Conservation (phyloP, 2,888 invertebrate species). For the Arenicola marina region DNA sequence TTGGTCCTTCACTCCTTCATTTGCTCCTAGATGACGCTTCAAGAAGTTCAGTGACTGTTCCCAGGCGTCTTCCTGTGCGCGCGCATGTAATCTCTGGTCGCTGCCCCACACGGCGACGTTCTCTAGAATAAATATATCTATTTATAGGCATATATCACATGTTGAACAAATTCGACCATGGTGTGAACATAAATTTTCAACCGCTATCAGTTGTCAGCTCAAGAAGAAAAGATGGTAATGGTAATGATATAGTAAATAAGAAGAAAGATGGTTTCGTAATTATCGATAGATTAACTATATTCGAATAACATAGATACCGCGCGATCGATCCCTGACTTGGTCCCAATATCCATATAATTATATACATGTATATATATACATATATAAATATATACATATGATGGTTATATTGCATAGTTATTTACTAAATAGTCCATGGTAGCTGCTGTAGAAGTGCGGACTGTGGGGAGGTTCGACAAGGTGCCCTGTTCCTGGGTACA, state of each 20-base stretch:
- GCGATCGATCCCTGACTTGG: too few species aligned
- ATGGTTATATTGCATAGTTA: not conserved
- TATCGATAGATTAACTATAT: too few species aligned
- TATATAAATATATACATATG: not conserved
- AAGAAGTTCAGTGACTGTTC: not conserved
- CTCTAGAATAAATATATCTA: too few species aligned
- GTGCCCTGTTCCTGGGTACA: not conserved
- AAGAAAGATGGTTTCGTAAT: too few species aligned
- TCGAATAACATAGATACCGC: too few species aligned
- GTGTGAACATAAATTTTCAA: not conserved
- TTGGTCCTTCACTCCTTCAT: too few species aligned
- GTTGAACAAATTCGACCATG: not conserved
- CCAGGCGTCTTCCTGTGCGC: not conserved
- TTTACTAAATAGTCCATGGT: not conserved
- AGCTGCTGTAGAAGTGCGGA: not conserved
- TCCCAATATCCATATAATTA: not conserved
- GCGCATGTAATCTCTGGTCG: not conserved
- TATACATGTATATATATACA: too few species aligned
- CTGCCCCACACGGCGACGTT: not conserved
- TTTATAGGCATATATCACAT: not conserved
- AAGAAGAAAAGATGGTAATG: too few species aligned
- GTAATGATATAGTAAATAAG: not conserved
- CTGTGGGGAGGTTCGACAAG: not conserved
- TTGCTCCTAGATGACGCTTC: not conserved
- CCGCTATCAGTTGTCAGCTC: too few species aligned